Percentiles rank a stretch among this genome's conserved stretches.
phyloP scores from a whole-genome alignment of 2,113 vertebrate genomes.

The Sphaerodactylus townsendi region DNA sequence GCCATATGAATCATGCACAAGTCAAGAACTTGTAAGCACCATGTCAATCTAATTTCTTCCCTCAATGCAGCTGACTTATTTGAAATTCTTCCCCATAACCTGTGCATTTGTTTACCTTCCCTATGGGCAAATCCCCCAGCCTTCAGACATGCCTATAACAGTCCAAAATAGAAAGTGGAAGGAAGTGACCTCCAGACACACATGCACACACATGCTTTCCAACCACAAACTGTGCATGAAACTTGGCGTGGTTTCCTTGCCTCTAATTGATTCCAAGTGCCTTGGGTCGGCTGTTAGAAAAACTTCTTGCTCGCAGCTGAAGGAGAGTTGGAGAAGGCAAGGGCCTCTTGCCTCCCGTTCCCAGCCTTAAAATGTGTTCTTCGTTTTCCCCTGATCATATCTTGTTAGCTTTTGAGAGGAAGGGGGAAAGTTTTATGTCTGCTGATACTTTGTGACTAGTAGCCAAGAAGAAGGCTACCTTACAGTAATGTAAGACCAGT shows the following conservation, averaged over 20 bases:
- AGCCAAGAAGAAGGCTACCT: neutral
- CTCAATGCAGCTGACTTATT: neutral
- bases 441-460: neutral
- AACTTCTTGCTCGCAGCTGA: slow-evolving; percentile 4
- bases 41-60: slow-evolving; percentile 2
- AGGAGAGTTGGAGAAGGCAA: neutral
- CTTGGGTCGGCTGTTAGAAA: slow-evolving; percentile 17
- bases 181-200: neutral
- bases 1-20: slow-evolving; percentile 2
- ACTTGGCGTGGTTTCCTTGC: neutral
- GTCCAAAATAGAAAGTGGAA: slow-evolving; percentile 46
- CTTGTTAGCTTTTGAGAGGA: slow-evolving; percentile 13
- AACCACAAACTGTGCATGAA: neutral
- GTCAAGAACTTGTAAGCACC: neutral
- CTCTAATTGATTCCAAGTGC: slow-evolving; percentile 29
- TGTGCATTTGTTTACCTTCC: slow-evolving; percentile 18
- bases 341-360: neutral
- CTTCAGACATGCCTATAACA: slow-evolving; percentile 17
- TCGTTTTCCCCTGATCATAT: neutral
- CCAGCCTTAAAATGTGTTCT: neutral
- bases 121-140: slow-evolving; percentile 14
- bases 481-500: neutral
- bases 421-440: neutral
- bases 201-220: neutral
- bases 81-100: neutral